These are phyloP conservation scores for Netelia virgata DNA, from an alignment of 2,888 invertebrate genomes.

Conservation along the genomic window DNA sequence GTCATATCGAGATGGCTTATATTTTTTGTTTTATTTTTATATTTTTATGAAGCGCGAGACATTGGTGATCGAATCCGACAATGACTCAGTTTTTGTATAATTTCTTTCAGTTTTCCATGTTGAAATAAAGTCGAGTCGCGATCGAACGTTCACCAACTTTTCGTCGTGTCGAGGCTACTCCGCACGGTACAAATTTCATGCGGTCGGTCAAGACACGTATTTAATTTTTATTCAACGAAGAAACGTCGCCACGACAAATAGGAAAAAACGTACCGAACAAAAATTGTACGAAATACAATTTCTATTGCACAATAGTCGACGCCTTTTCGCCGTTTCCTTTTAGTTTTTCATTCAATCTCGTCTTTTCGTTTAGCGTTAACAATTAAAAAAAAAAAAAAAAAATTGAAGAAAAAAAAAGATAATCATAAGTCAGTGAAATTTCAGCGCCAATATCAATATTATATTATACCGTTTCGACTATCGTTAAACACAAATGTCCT, in stretches of 20 bases:
- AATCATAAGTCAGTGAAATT: slow-evolving; percentile 27
- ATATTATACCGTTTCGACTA: slow-evolving; percentile 53
- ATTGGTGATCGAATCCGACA: slow-evolving; percentile 22
- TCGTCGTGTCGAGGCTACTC: too few relatives aligned
- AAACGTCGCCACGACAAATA: slow-evolving; percentile 39
- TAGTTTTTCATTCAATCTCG: slow-evolving; percentile 17
- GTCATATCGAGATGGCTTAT: not conserved
- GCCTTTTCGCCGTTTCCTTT: slow-evolving; percentile 37
- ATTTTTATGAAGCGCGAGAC: slow-evolving; percentile 17
- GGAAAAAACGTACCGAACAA: slow-evolving; percentile 25
- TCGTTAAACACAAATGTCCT: slow-evolving; percentile 53
- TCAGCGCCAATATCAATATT: slow-evolving; percentile 50
- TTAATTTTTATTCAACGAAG: slow-evolving; percentile 1
- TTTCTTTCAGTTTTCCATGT: not conserved
- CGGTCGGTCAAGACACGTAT: slow-evolving; percentile 7
- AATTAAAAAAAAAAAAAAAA: slow-evolving; percentile 4
- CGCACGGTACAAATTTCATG: slow-evolving; percentile 1
- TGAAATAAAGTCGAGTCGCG: slow-evolving; percentile 10
- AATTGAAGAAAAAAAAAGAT: slow-evolving; percentile 2
- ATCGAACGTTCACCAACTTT: slow-evolving; percentile 11
- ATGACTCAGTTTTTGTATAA: slow-evolving; percentile 1
- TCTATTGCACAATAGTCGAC: slow-evolving; percentile 64
- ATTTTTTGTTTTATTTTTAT: not conserved
- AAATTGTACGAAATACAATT: slow-evolving; percentile 26
- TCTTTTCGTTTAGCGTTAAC: slow-evolving; percentile 27